phyloP scores from a whole-genome alignment of 2,888 invertebrate species.

The Heteropelma amictum region DNA sequence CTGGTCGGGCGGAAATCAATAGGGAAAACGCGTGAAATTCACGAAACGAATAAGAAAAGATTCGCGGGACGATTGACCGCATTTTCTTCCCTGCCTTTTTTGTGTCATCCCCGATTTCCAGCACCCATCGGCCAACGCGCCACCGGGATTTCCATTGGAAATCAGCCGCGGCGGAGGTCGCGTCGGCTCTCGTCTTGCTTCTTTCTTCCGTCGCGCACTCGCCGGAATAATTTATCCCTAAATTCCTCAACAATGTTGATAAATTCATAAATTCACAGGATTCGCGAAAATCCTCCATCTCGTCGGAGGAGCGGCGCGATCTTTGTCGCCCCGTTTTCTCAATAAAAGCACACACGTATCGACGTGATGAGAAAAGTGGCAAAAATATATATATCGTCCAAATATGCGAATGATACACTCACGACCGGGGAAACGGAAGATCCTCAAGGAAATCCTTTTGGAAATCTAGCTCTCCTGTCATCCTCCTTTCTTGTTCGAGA shows the following conservation, averaged over 20 bases:
- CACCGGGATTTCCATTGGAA: constrained; percentile 48
- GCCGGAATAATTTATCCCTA: constrained; percentile 9
- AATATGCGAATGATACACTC: too few relatives aligned
- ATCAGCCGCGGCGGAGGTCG: constrained; percentile 21
- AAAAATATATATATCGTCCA: too few relatives aligned
- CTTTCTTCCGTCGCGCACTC: neutral
- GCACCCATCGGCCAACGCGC: constrained; percentile 3
- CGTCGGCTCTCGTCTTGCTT: neutral
- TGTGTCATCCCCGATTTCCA: constrained; percentile 19
- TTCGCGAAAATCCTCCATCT: too few relatives aligned
- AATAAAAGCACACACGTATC: too few relatives aligned
- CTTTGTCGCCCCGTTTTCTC: too few relatives aligned
- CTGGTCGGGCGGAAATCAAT: constrained; percentile 25
- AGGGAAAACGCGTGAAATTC: constrained; percentile 18
- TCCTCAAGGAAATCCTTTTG: too few relatives aligned
- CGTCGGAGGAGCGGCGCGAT: too few relatives aligned
- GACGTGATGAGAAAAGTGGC: too few relatives aligned
- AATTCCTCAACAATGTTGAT: neutral
- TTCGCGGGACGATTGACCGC: neutral
- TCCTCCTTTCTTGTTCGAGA: too few relatives aligned
- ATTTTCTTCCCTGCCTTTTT: constrained; percentile 12
- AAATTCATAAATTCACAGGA: neutral
- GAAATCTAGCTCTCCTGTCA: too few relatives aligned
- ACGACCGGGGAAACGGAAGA: too few relatives aligned
- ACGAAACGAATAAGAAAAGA: constrained; percentile 25